These are phyloP conservation scores for Pseudopipra pipra DNA, from an alignment of 2,113 vertebrate genomes.

Conservation along the genomic window DNA sequence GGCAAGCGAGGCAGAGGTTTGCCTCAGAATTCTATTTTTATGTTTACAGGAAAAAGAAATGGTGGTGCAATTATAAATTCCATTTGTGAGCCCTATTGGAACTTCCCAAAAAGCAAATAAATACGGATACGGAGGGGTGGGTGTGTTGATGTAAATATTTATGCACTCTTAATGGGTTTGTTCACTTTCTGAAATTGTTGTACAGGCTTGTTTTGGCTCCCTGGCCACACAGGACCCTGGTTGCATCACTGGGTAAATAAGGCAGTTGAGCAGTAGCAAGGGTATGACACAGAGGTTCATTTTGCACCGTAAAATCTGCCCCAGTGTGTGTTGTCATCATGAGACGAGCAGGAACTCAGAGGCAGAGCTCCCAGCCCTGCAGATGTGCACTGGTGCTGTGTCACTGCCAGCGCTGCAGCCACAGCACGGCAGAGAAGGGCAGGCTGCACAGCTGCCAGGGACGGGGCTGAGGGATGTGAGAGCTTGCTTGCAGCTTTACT, in stretches of 20 bases:
- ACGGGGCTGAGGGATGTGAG: neutral
- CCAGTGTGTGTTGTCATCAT: neutral
- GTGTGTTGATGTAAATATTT: neutral
- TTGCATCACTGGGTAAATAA: neutral
- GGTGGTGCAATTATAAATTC: neutral
- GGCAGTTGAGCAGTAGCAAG: neutral
- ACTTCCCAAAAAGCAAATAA: neutral
- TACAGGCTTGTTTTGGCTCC: neutral
- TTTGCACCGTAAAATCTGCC: neutral
- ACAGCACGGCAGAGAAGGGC: neutral
- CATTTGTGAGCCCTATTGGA: neutral
- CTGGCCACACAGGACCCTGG: neutral
- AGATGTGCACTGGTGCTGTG: accelerated
- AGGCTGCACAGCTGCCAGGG: neutral
- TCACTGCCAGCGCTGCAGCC: neutral
- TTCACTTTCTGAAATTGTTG: neutral
- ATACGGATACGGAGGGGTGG: neutral
- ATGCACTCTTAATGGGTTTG: neutral
- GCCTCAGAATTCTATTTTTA: neutral
- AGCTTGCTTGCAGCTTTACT: neutral
- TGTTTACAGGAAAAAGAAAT: neutral
- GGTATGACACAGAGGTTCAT: neutral
- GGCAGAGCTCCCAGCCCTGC: neutral
- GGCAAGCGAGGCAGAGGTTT: neutral
- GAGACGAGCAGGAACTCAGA: neutral